phyloP scores from a whole-genome alignment of 2,113 vertebrate genomes.

The Taxidea taxus region DNA sequence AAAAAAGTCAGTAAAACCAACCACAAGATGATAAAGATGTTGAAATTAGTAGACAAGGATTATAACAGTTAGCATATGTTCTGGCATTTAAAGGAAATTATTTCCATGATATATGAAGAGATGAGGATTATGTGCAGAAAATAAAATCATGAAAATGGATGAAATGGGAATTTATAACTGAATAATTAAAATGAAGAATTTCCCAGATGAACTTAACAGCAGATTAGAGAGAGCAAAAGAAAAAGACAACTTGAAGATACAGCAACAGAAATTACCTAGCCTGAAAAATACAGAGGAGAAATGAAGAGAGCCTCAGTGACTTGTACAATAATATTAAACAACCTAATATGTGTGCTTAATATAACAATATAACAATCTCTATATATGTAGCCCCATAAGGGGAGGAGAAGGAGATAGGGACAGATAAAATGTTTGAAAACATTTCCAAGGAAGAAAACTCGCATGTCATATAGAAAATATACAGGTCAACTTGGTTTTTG shows the following conservation, averaged over 20 bases:
- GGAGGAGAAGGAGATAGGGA: neutral
- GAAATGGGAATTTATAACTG: neutral
- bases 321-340: neutral
- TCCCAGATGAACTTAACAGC: neutral
- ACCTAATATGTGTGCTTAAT: neutral
- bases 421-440: neutral
- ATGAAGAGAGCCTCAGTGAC: neutral
- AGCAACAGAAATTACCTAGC: neutral
- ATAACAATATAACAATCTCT: neutral
- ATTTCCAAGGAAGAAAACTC: neutral
- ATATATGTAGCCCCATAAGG: neutral
- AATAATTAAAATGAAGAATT: neutral
- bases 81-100: neutral
- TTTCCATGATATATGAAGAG: neutral
- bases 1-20: neutral
- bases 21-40: neutral
- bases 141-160: neutral
- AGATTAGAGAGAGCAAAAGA: neutral
- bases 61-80: neutral
- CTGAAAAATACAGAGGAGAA: neutral
- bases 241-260: neutral
- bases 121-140: neutral
- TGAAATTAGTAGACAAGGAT: neutral
- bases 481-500: neutral
- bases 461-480: neutral